phyloP scores from a whole-genome alignment of 2,888 invertebrate species.

The Baccha elongata region DNA sequence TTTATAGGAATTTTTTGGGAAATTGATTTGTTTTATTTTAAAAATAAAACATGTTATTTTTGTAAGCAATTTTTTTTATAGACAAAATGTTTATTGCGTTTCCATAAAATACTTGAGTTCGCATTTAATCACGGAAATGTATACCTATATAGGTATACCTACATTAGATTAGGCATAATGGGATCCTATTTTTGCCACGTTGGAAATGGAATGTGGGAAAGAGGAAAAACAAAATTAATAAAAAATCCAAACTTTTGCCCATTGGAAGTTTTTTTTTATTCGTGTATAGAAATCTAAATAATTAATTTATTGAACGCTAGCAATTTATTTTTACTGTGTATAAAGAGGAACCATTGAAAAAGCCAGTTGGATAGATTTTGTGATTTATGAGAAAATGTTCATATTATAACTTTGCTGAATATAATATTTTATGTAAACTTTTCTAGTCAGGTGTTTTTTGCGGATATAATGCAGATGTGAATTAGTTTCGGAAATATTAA shows the following conservation, averaged over 20 bases:
- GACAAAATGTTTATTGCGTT: not conserved
- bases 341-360: not conserved
- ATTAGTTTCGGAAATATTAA: too few relatives aligned
- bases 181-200: slow-evolving; percentile 34
- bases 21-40: not conserved
- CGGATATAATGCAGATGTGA: not conserved
- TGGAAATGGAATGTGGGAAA: not conserved
- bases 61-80: not conserved
- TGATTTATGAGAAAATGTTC: not conserved
- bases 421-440: not conserved
- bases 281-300: slow-evolving; percentile 15
- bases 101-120: not conserved
- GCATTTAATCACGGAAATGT: not conserved
- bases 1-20: not conserved
- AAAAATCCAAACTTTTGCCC: not conserved
- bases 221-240: not conserved
- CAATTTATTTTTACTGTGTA: not conserved
- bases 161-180: not conserved
- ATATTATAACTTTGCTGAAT: not conserved
- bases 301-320: slow-evolving; percentile 2
- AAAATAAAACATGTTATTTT: slow-evolving; percentile 7
- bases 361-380: not conserved
- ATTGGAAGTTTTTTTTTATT: too few relatives aligned
- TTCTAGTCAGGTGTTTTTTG: not conserved
- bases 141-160: too few relatives aligned